Evolutionary conservation across 2,797 vertebrate genomes (phyloP), one percentile per base, ranked within the genome.

Genomic region (Rhinatrema bivittatum): DNA sequence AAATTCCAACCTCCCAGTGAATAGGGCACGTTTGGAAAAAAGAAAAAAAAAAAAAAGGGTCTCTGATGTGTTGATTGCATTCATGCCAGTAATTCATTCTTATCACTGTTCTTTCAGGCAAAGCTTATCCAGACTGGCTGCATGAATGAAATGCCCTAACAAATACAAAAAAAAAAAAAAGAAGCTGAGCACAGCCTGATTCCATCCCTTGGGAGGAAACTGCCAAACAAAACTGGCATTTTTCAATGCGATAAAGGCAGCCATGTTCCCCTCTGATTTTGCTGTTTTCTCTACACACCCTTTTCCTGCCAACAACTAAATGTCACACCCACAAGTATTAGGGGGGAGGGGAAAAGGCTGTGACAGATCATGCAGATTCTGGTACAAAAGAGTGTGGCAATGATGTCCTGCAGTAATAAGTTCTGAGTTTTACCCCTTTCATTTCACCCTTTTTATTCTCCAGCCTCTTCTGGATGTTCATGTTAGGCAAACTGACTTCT

Each of bases 261-360:
- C n/a, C 15, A 22, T 7, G 20, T 8, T 39, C 29, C 24, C n/a
- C n/a, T n/a, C n/a, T n/a, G n/a, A n/a, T n/a, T n/a, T n/a, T 23
- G 23, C 7, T 39, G 20, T 35, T 54, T 44, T 26, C 10, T 27
- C 24, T 24, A 14, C 1, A 5, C 16, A 34, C 26, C 42, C 53
- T 42, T 13, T 73, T 66, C 34, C 43, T 49, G 39, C 53, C 58
- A 56, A 46, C 58, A 56, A 46, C 37, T 1, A 1, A 17, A 36
- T 49, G 8, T 42, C 32, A 55, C 0, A 0, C 36, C 41, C 35
- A 51, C 44, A 35, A 15, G 21, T 38, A 20, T 39, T 35, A 16
- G 39, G 37, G 40, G 37, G 40, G 9, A 18, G 12, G 58, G 57
- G 50, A 24, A 42, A 53, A 10, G 30, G 43, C 36, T 12, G 32